Conservation (phyloP, 1,140 invertebrate species). For the Neelides sp. region DNA sequence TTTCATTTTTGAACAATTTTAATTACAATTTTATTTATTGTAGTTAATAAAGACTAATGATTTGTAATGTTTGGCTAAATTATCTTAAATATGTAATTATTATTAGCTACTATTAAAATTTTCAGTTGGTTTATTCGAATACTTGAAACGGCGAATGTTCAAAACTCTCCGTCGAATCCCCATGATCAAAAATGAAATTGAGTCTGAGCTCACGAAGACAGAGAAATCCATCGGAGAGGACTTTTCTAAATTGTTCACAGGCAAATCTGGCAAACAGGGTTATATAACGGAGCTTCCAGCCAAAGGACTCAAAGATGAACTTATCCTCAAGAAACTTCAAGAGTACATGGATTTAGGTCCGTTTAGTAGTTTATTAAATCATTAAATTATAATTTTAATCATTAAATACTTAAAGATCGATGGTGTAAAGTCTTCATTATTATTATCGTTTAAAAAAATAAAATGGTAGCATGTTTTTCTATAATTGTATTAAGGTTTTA, state of each 20-base stretch:
- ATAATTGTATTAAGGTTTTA: conserved; percentile 1
- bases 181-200: conserved; percentile 52
- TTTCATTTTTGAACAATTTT: not conserved
- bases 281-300: conserved; percentile 54
- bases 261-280: conserved; percentile 33
- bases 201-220: conserved; percentile 54
- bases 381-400: not conserved
- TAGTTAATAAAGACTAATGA: not conserved
- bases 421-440: too few relatives aligned
- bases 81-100: too few relatives aligned
- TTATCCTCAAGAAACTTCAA: conserved; percentile 51
- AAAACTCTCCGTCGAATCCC: conserved; percentile 55
- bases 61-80: too few relatives aligned
- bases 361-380: conserved; percentile 24
- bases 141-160: conserved; percentile 57
- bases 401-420: not conserved
- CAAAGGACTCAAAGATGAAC: conserved; percentile 45
- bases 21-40: not conserved
- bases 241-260: conserved; percentile 48
- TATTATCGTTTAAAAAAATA: too few relatives aligned
- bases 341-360: conserved; percentile 54
- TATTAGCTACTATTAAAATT: not conserved
- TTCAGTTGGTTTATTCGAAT: conserved; percentile 44
- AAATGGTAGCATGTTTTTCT: too few relatives aligned
- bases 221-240: conserved; percentile 50